These are phyloP conservation scores for Cerastis leucographa DNA, from an alignment of 2,888 invertebrate genomes.

Conservation along the genomic window DNA sequence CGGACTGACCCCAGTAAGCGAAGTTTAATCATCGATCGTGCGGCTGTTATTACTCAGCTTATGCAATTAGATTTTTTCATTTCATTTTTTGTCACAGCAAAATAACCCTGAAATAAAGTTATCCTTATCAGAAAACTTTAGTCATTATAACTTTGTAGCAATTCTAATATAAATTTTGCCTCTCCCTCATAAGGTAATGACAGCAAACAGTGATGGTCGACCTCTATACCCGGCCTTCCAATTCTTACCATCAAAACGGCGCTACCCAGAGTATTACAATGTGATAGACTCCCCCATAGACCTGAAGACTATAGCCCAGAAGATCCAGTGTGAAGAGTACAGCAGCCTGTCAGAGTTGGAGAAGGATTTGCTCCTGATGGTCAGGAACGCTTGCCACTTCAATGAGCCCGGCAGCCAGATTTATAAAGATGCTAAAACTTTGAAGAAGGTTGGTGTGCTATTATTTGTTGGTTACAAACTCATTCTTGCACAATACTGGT, in stretches of 20 bases:
- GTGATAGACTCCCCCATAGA: slow-evolving; percentile 98
- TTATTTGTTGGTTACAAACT: not conserved
- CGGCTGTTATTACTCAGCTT: not conserved
- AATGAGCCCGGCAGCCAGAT: slow-evolving; percentile 99
- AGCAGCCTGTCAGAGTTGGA: slow-evolving; percentile 95
- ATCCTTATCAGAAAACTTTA: not conserved
- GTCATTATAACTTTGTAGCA: not conserved
- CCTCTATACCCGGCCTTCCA: slow-evolving; percentile 96
- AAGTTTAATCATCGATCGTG: not conserved
- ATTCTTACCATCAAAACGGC: slow-evolving; percentile 97
- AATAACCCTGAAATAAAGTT: not conserved
- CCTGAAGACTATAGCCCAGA: slow-evolving; percentile 97
- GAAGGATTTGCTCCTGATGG: slow-evolving; percentile 96
- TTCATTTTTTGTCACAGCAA: not conserved
- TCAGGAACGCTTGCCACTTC: slow-evolving; percentile 98
- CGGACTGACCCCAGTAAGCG: not conserved
- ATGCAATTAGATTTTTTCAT: not conserved
- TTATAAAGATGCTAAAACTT: slow-evolving; percentile 97
- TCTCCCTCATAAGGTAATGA: slow-evolving; percentile 91
- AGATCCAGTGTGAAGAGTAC: slow-evolving; percentile 96
- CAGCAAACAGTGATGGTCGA: slow-evolving; percentile 96
- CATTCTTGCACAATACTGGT: not conserved
- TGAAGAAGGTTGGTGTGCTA: slow-evolving; percentile 93
- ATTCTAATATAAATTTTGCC: not conserved
- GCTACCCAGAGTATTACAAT: slow-evolving; percentile 98